These are phyloP conservation scores for Tapirus indicus DNA, from an alignment of 2,797 vertebrate species.

Conservation along the genomic window DNA sequence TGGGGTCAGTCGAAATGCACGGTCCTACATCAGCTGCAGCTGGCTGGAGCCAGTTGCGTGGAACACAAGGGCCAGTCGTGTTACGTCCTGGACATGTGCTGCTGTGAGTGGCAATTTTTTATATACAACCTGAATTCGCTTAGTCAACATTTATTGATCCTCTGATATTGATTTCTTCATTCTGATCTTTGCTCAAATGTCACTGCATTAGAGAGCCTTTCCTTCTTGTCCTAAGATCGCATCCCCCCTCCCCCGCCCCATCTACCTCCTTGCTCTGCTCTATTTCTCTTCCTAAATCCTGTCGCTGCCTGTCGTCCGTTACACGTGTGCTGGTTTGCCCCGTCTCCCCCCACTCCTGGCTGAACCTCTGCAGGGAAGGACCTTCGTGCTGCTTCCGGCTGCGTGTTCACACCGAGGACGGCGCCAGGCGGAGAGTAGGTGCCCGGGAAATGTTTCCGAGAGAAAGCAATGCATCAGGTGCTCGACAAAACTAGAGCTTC, in stretches of 20 bases:
- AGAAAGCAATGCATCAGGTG: not conserved
- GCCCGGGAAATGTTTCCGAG: not conserved
- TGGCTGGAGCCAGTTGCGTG: not conserved
- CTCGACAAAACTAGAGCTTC: not conserved
- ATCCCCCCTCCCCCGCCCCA: rapidly evolving
- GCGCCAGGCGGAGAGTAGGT: rapidly evolving
- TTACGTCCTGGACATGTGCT: no score
- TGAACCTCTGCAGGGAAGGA: rapidly evolving
- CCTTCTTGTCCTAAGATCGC: rapidly evolving
- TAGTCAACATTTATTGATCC: not conserved
- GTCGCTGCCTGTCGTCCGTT: not conserved
- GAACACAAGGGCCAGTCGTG: not conserved
- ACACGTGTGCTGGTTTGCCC: rapidly evolving
- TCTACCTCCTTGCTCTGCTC: no score
- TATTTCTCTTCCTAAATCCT: rapidly evolving
- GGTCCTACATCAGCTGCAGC: rapidly evolving
- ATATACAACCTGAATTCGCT: not conserved
- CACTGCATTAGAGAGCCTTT: rapidly evolving
- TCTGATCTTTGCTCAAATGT: not conserved
- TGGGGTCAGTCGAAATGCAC: rapidly evolving
- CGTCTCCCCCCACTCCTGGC: rapidly evolving
- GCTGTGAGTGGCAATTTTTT: rapidly evolving
- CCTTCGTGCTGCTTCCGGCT: rapidly evolving
- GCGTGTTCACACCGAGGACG: not conserved
- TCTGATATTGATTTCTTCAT: not conserved